Conservation (phyloP, 2,888 invertebrate genomes). For the Nasonovia ribisnigri region DNA sequence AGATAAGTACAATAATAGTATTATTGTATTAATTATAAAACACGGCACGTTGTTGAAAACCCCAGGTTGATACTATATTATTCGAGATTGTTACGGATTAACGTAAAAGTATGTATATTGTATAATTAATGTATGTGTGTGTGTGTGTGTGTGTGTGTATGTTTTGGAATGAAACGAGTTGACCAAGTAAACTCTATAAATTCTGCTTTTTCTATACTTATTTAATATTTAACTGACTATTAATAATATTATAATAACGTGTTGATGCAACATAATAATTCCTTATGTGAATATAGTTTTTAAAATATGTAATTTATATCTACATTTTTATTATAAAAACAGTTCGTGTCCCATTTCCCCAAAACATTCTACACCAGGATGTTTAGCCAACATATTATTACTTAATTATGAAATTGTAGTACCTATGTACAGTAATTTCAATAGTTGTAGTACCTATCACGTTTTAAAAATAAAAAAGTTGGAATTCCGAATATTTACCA, state of each 20-base stretch:
- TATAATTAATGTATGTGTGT: background rate
- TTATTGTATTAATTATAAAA: slow-evolving; percentile 2
- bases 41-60: slow-evolving; percentile 16
- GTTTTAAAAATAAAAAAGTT: background rate
- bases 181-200: background rate
- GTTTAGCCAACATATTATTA: background rate
- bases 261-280: background rate
- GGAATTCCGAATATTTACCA: background rate
- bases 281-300: background rate
- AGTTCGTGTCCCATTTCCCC: background rate
- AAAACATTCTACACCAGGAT: background rate
- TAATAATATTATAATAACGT: background rate
- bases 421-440: too few relatives aligned
- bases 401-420: background rate
- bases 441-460: background rate
- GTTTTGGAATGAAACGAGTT: background rate
- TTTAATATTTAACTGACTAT: background rate
- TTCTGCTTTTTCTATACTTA: background rate
- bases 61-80: background rate
- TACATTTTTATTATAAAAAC: background rate
- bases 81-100: background rate
- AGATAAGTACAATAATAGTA: background rate
- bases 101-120: background rate
- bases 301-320: background rate
- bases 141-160: background rate